Evolutionary conservation across 2,113 vertebrate genomes (phyloP), one percentile per base, ranked within the genome.

Genomic region (Probosciger aterrimus): DNA sequence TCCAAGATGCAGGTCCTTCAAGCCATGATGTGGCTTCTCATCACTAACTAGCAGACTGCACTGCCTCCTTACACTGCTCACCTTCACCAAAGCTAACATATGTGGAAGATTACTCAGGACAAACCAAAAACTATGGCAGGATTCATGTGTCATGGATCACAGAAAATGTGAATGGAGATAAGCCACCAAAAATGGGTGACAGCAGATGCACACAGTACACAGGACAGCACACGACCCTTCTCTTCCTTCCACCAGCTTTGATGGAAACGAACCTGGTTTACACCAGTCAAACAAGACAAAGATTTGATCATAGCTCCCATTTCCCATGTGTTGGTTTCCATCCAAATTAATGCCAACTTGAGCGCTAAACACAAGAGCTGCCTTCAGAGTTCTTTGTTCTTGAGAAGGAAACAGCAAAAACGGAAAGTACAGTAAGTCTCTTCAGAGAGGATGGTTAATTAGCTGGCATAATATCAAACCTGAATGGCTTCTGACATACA

Each of bases 401-500:
- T 28, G 25, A 71, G 73, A 71, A 83, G 1, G 60, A 92, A 82
- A 74, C 67, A 84, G 82, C 60, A 75, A 50, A 82, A 95, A 75
- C 87, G 65, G 80, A 43, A 82, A 91, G 91, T 44, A 87, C 81
- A 92, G 50, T 11, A 53, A 83, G 63, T 75, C 37, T 74, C 17
- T 75, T 76, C 71, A 80, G 92, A 95, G 86, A 70, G 52, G 46
- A 78, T 16, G 73, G 49, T 93, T 96, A 93, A 96, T 86, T 77
- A 96, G 49, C 85, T 82, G 62, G 70, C 50, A 2, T 60, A 90
- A 62, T 88, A 92, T 44, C 55, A 49, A 87, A 90, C 14, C 84
- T 73, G 83, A 97, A 37, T 57, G 74, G 77, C 30, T 81, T 77
- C 92, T 89, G 81, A 89, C 68, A 92, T 27, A 73, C 69, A 95